Percentiles rank a stretch among this genome's conserved stretches.
phyloP scores from a whole-genome alignment of 2,888 invertebrate genomes.

The Antitype chi region DNA sequence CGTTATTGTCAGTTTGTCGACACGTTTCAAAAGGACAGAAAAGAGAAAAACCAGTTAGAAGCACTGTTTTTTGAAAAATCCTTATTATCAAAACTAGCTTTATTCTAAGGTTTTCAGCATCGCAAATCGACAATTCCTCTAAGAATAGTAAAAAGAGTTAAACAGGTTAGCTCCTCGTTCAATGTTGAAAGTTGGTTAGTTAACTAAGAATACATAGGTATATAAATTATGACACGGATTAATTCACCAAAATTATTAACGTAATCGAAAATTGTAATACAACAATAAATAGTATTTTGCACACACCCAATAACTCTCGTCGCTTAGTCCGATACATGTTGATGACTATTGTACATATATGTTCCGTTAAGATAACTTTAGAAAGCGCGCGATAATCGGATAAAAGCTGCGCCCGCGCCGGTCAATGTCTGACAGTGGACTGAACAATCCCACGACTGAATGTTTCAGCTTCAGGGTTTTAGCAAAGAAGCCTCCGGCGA shows the following conservation, averaged over 20 bases:
- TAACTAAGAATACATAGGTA: neutral
- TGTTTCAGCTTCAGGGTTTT: constrained; percentile 65
- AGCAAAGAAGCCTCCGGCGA: constrained; percentile 70
- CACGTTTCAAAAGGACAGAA: neutral
- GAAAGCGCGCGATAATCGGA: constrained; percentile 49
- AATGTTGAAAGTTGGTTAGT: neutral
- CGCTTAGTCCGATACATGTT: constrained; percentile 42
- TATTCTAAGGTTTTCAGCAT: neutral
- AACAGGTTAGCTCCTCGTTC: neutral
- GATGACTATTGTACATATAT: constrained; percentile 6
- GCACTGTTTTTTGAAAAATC: neutral
- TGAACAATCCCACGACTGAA: constrained; percentile 70
- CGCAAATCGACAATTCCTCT: neutral
- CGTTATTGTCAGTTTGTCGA: neutral
- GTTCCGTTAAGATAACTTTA: constrained; percentile 34
- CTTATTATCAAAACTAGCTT: neutral
- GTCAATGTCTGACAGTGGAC: constrained; percentile 71
- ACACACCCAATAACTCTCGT: constrained; percentile 54
- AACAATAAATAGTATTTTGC: constrained; percentile 6
- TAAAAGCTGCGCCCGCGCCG: constrained; percentile 69
- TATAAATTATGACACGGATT: neutral
- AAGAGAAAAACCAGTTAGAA: neutral
- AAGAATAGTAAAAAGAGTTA: constrained; percentile 1
- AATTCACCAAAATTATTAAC: neutral
- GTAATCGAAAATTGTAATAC: neutral